Percentiles rank a stretch among this genome's conserved stretches.
Evolutionary conservation across 2,888 invertebrate genomes (phyloP).

Genomic region (Cancer borealis): DNA sequence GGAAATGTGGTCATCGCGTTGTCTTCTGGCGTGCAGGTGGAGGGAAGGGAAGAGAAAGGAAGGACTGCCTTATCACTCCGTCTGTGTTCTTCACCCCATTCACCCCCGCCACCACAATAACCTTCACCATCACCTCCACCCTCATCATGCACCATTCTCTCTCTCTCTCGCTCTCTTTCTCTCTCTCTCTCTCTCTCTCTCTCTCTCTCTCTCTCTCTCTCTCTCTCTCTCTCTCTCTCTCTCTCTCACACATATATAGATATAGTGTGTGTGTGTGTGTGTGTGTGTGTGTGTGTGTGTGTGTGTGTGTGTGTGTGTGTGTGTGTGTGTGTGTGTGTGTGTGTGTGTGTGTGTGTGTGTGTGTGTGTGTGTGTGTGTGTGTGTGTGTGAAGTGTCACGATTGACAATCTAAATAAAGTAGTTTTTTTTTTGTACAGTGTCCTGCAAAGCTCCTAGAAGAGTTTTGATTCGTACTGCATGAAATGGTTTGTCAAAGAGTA

Average conservation of each 20-base stretch:
- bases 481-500: background rate
- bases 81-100: background rate
- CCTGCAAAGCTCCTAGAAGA: background rate
- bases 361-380: too few species aligned
- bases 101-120: background rate
- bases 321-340: background rate
- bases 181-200: too few species aligned
- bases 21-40: background rate
- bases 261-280: background rate
- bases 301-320: background rate
- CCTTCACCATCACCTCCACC: background rate
- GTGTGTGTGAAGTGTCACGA: too few species aligned
- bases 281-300: background rate
- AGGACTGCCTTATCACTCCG: background rate
- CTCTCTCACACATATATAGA: background rate
- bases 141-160: background rate
- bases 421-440: background rate
- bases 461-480: background rate
- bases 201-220: too few species aligned
- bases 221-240: too few species aligned
- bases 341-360: background rate
- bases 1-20: conserved; percentile 10
- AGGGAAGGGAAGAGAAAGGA: background rate
- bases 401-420: background rate
- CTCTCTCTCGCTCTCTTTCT: too few species aligned